phyloP scores from a whole-genome alignment of 2,888 invertebrate genomes.

The Caenorhabditis sp. region DNA sequence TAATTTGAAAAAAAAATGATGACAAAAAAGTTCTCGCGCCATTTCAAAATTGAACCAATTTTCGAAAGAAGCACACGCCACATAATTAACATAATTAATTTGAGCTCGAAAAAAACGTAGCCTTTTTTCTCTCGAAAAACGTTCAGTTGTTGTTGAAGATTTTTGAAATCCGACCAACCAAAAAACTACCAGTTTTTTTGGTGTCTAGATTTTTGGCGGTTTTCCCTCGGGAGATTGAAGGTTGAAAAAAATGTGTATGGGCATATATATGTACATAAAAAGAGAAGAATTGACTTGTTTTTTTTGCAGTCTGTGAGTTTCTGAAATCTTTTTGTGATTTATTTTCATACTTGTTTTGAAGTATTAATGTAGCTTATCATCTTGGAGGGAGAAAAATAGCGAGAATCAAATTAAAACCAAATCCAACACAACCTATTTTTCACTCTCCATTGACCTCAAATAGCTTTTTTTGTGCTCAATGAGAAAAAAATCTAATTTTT shows the following conservation, averaged over 20 bases:
- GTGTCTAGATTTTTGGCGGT: not conserved
- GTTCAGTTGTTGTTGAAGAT: not conserved
- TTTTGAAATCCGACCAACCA: too few relatives aligned
- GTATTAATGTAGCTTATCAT: too few relatives aligned
- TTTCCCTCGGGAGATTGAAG: not conserved
- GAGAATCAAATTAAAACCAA: not conserved
- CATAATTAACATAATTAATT: constrained; percentile 1
- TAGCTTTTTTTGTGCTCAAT: not conserved
- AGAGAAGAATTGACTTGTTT: not conserved
- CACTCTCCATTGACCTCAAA: not conserved
- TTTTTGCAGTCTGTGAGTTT: not conserved
- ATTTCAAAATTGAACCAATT: not conserved
- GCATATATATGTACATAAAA: not conserved
- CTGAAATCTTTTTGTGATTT: too few relatives aligned
- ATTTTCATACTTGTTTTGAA: too few relatives aligned
- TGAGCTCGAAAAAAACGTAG: not conserved
- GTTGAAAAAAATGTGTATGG: not conserved
- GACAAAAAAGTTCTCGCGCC: not conserved
- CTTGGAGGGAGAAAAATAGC: too few relatives aligned
- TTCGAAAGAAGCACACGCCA: not conserved
- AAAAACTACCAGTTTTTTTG: too few relatives aligned
- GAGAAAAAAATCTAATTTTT: too few relatives aligned
- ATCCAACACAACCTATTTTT: not conserved
- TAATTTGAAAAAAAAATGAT: not conserved
- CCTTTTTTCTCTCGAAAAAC: not conserved